Evolutionary conservation across 2,113 vertebrate species (phyloP), one percentile per base, ranked within the genome.

Genomic region (Oxyruncus cristatus): DNA sequence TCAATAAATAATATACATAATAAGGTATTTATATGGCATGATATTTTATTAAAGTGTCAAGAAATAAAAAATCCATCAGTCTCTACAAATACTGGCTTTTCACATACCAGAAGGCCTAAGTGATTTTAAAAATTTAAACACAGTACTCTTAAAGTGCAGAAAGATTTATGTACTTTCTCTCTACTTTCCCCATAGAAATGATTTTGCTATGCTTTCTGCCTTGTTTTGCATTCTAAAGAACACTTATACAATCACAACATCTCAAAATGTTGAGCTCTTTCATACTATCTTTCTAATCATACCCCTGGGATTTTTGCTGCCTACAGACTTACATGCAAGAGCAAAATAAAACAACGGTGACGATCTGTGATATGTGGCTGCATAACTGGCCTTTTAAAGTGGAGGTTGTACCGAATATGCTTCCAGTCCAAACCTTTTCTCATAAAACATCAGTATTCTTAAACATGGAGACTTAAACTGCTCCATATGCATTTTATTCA

Each of bases 1-100:
- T 88, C 82, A 94, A 91, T 96, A 92, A 96, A 89, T 94, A 61
- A 91, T 58, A 71, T 66, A 83, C 33, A 91, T 78, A 95, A 90
- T 78, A 91, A 95, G 52, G 26, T 37, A 81, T 80, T 94, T 92
- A 85, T 75, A 42, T 33, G 62, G 35, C 49, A 44, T 37, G 32
- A 65, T 67, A 82, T 49, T 73, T 80, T 70, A n/a, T 86, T 77
- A 52, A 96, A 94, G 20, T 32, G 4, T 41, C 41, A 56, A 76
- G 55, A 93, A 94, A 80, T 33, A 82, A 70, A 47, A n/a, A 84
- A 61, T 80, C 89, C 39, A 70, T 61, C 56, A 81, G 5, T 5
- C 14, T 50, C 33, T 73, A 53, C 20, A 95, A 94, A 84, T 85
- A 59, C 53, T 81, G 52, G 11, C 21, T 70, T 88, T 92, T 56